Conservation (phyloP, 35 echinoderm and acorn worm genomes). For the Apostichopus californicus region DNA sequence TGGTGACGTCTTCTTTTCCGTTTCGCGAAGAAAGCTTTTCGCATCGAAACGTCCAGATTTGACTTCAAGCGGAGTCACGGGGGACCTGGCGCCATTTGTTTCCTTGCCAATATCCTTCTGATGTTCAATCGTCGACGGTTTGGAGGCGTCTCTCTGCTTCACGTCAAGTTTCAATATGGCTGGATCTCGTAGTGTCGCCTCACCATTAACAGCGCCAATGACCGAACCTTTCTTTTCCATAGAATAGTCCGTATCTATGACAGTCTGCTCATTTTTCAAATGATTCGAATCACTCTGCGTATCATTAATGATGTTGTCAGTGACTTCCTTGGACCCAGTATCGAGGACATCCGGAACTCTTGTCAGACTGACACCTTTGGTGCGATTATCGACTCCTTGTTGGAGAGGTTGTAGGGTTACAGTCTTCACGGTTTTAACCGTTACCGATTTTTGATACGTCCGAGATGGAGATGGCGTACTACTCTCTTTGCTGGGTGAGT, state of each 20-base stretch:
- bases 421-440: conserved; percentile 50
- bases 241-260: not conserved
- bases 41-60: conserved; percentile 83
- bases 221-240: not conserved
- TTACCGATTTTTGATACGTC: conserved; percentile 46
- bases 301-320: not conserved
- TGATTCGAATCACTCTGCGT: not conserved
- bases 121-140: conserved; percentile 35
- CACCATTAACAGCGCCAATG: not conserved
- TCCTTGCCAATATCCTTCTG: not conserved
- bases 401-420: conserved; percentile 28
- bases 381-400: conserved; percentile 15
- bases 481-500: conserved; percentile 8
- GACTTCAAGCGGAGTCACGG: conserved; percentile 39
- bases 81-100: conserved; percentile 16
- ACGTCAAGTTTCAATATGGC: conserved; percentile 22
- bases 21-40: conserved; percentile 77
- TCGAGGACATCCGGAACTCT: not conserved
- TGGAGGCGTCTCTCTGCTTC: conserved; percentile 30
- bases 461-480: conserved; percentile 13
- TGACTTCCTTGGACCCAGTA: not conserved
- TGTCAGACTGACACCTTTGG: not conserved
- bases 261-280: not conserved
- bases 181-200: not conserved
- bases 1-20: conserved; percentile 75